Percentiles rank a stretch among this genome's conserved stretches.
phyloP scores from a whole-genome alignment of 2,797 vertebrate genomes.

The Cossypha niveicapilla region DNA sequence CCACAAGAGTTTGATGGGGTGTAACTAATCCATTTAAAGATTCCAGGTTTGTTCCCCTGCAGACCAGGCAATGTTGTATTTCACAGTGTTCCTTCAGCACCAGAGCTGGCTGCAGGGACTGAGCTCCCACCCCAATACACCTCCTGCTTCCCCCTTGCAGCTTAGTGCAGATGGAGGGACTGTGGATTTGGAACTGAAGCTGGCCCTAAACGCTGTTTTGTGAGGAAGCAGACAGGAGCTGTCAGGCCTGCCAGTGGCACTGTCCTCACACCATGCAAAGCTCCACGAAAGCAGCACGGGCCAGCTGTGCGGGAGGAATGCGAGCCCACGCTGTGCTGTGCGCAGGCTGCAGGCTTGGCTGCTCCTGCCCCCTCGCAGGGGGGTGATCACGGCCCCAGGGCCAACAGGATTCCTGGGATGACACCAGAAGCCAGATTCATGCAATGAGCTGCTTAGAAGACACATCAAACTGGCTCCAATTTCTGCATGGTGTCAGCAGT shows the following conservation, averaged over 20 bases:
- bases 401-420: not conserved
- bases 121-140: accelerated
- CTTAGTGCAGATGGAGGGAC: not conserved
- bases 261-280: not conserved
- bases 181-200: not conserved
- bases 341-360: not conserved
- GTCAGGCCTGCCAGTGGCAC: conserved; percentile 21
- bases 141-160: not conserved
- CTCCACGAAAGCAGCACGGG: accelerated
- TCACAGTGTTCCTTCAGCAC: not conserved
- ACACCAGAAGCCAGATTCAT: not conserved
- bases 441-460: not conserved
- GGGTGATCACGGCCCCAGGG: not conserved
- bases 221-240: not conserved
- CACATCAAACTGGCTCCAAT: not conserved
- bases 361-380: accelerated
- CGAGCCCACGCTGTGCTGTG: not conserved
- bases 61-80: not conserved
- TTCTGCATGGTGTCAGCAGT: accelerated
- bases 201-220: not conserved
- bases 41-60: not conserved
- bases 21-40: conserved; percentile 45
- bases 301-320: not conserved
- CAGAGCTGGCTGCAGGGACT: not conserved
- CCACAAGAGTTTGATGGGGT: conserved; percentile 30